Percentiles rank a stretch among this genome's conserved stretches.
These are phyloP conservation scores for Sinosuthora webbiana DNA, from an alignment of 2,113 vertebrate genomes.

Conservation along the genomic window DNA sequence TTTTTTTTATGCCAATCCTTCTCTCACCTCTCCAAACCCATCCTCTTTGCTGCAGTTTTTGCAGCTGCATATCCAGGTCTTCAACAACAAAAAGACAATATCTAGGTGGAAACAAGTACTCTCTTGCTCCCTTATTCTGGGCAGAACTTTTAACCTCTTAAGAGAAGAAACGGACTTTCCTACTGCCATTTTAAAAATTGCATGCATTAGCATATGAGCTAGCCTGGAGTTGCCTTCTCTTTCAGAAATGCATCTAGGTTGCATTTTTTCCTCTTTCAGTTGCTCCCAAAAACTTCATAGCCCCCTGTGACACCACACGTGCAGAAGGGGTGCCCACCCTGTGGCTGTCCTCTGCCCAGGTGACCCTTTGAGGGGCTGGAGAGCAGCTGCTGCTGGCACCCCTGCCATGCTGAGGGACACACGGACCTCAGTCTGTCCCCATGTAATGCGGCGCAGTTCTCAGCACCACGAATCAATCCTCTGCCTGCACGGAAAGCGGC, in stretches of 20 bases:
- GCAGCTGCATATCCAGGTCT: background rate
- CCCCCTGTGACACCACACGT: background rate
- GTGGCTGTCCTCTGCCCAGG: background rate
- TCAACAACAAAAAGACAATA: background rate
- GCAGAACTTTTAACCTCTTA: background rate
- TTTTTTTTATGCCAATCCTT: background rate
- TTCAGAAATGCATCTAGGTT: background rate
- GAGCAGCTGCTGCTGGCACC: background rate
- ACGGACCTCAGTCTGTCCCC: background rate
- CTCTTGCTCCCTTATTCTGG: background rate
- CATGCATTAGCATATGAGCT: background rate
- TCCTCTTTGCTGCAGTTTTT: background rate
- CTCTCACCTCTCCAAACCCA: background rate
- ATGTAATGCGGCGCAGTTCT: rapidly evolving
- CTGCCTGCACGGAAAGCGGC: rapidly evolving
- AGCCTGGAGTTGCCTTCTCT: background rate
- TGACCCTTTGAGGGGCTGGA: background rate
- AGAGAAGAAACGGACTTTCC: background rate
- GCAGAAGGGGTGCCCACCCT: background rate
- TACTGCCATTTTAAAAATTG: background rate
- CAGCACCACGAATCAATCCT: rapidly evolving
- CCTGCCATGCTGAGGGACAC: background rate
- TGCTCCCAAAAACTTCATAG: background rate
- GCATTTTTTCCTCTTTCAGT: background rate
- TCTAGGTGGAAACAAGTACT: background rate